phyloP scores from a whole-genome alignment of 2,113 vertebrate genomes.

The Cyanistes caeruleus region DNA sequence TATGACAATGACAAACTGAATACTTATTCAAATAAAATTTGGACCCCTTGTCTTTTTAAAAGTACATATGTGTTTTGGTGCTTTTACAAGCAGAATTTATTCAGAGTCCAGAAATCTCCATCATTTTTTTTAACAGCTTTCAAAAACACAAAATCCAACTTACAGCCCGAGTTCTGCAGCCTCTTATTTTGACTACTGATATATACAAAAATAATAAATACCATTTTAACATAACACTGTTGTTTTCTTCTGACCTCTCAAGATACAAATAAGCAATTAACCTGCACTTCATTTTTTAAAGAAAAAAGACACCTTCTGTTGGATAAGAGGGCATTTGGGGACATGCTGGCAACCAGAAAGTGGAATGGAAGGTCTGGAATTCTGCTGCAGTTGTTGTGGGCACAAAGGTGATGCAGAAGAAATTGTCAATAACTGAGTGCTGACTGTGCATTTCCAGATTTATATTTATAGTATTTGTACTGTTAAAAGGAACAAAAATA shows the following conservation, averaged over 20 bases:
- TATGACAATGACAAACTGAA: background rate
- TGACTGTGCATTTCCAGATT: background rate
- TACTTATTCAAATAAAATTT: background rate
- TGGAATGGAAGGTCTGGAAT: background rate
- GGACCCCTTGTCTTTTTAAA: background rate
- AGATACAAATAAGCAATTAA: background rate
- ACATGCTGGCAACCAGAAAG: background rate
- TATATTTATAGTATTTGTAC: background rate
- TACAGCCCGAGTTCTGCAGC: background rate
- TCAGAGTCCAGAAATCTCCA: background rate
- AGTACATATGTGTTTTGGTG: background rate
- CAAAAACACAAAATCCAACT: background rate
- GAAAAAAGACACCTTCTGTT: background rate
- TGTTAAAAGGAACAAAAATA: background rate
- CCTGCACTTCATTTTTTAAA: background rate
- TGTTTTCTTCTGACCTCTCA: background rate
- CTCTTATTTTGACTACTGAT: background rate
- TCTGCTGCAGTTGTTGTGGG: background rate
- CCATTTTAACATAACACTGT: background rate
- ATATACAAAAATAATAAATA: background rate
- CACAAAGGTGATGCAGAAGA: background rate
- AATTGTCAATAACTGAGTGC: background rate
- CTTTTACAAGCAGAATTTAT: background rate
- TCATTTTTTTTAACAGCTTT: background rate
- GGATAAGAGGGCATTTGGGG: background rate